Percentiles rank a stretch among this genome's conserved stretches.
phyloP scores from a whole-genome alignment of 2,113 vertebrate species.

The Gymnocephalus cernua region DNA sequence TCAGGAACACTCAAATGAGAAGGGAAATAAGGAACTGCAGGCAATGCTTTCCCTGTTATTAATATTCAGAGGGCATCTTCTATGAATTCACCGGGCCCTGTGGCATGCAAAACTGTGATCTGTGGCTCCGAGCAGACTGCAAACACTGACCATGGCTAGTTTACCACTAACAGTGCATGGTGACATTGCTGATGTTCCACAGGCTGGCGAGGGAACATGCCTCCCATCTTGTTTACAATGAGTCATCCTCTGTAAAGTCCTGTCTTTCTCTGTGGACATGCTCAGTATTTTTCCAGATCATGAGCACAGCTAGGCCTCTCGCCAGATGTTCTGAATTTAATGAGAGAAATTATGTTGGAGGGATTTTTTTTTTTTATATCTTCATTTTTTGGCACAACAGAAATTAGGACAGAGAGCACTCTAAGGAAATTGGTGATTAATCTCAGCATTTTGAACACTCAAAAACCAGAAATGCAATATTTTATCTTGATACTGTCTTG shows the following conservation, averaged over 20 bases:
- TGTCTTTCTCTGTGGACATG: conserved; percentile 69
- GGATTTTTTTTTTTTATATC: conserved; percentile 20
- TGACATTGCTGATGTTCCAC: conserved; percentile 72
- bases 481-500: conserved; percentile 5
- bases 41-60: conserved; percentile 52
- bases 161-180: conserved; percentile 69
- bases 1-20: conserved; percentile 37
- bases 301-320: conserved; percentile 77
- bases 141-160: conserved; percentile 63
- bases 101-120: conserved; percentile 50
- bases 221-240: conserved; percentile 77
- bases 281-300: conserved; percentile 82
- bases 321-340: conserved; percentile 82
- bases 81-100: conserved; percentile 46
- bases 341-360: conserved; percentile 70
- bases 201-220: conserved; percentile 68
- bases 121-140: conserved; percentile 54
- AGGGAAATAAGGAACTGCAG: conserved; percentile 51
- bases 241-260: conserved; percentile 77
- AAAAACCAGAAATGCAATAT: conserved; percentile 9
- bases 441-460: conserved; percentile 10
- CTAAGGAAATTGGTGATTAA: conserved; percentile 42
- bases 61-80: conserved; percentile 73
- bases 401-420: conserved; percentile 47
- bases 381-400: conserved; percentile 33